These are phyloP conservation scores for Melanaphis sacchari DNA, from an alignment of 1,140 invertebrate species.

Conservation along the genomic window DNA sequence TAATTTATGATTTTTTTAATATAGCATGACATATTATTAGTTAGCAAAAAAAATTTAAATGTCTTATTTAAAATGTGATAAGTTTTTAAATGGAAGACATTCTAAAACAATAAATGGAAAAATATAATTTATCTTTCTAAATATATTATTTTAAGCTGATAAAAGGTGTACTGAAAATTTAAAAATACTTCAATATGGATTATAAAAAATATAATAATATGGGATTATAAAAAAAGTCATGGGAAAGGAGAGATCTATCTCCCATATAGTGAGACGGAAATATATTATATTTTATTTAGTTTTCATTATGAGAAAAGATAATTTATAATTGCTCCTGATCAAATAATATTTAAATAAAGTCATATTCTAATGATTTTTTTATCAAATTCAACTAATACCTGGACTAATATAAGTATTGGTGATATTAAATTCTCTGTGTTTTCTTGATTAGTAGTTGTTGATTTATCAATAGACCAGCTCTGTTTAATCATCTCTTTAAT, in stretches of 20 bases:
- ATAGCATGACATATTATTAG: neutral
- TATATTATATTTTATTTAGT: neutral
- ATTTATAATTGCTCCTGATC: neutral
- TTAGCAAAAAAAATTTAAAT: neutral
- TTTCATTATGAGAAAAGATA: neutral
- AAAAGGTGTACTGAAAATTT: neutral
- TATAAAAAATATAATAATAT: neutral
- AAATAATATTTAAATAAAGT: neutral
- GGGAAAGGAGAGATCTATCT: neutral
- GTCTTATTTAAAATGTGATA: neutral
- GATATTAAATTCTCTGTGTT: neutral
- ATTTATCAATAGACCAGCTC: neutral
- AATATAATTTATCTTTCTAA: neutral
- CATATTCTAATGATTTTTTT: neutral
- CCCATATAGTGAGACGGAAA: neutral
- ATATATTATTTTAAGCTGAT: neutral
- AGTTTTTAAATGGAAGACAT: neutral
- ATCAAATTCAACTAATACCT: neutral
- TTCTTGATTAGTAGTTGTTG: neutral
- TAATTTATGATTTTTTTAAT: too few relatives aligned
- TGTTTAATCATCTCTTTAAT: neutral
- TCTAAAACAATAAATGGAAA: too few relatives aligned
- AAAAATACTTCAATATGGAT: neutral
- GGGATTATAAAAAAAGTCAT: neutral
- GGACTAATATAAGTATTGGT: slow-evolving; percentile 36